These are phyloP conservation scores for Colistium nudipinnis DNA, from an alignment of 2,113 vertebrate genomes.

Conservation along the genomic window DNA sequence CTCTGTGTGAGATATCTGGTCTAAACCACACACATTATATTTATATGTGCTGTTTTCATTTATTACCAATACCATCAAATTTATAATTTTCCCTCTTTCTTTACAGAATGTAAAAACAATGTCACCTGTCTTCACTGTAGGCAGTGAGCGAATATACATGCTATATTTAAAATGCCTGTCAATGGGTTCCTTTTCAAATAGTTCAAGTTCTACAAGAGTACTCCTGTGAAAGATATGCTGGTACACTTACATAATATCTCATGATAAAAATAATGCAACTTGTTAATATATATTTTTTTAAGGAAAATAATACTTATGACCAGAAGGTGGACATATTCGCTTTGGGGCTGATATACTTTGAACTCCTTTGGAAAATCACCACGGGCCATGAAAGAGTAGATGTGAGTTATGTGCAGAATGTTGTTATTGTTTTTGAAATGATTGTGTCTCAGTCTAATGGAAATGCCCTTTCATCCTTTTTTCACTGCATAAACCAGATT, in stretches of 20 bases:
- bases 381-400: conserved; percentile 9
- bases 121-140: background rate
- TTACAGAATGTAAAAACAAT: too few relatives aligned
- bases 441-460: background rate
- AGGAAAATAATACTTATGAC: conserved; percentile 55
- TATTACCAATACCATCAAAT: too few relatives aligned
- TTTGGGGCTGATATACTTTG: conserved; percentile 87
- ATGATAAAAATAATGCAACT: background rate
- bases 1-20: too few relatives aligned
- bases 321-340: conserved; percentile 88
- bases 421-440: background rate
- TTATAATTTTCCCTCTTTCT: too few relatives aligned
- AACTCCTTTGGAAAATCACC: conserved; percentile 77
- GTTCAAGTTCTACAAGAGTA: too few relatives aligned
- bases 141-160: too few relatives aligned
- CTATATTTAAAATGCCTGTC: too few relatives aligned
- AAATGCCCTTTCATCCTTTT: background rate
- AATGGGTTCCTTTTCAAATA: too few relatives aligned
- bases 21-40: too few relatives aligned
- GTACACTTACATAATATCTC: background rate
- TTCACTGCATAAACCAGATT: conserved; percentile 48
- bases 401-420: conserved; percentile 52
- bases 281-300: background rate
- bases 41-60: too few relatives aligned
- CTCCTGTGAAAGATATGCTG: background rate